A percentile compares a stretch with the other conserved stretches of the same genome.
These are phyloP conservation scores for Campylorhamphus procurvoides DNA, from an alignment of 2,113 vertebrate species.

Conservation along the genomic window DNA sequence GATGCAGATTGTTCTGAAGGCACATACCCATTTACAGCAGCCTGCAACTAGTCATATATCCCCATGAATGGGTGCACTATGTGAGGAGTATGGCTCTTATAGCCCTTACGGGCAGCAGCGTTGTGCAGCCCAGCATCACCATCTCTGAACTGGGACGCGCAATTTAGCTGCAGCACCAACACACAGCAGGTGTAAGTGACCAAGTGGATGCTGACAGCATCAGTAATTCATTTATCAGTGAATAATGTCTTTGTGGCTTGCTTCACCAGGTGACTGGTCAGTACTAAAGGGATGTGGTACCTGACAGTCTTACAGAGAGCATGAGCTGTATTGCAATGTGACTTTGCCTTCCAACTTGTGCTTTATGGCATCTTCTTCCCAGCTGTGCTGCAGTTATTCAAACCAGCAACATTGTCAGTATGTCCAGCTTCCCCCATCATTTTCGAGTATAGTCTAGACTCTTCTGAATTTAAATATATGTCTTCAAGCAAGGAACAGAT, in stretches of 20 bases:
- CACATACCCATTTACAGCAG: not conserved
- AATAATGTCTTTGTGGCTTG: not conserved
- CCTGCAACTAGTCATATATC: not conserved
- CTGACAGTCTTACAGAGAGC: not conserved
- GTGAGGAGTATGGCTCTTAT: not conserved
- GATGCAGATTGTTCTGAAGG: not conserved
- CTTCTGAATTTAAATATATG: not conserved
- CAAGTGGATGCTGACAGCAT: not conserved
- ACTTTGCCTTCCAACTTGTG: not conserved
- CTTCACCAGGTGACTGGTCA: not conserved
- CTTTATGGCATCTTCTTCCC: not conserved
- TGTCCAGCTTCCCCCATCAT: not conserved
- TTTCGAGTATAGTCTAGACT: not conserved
- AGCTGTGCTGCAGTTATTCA: not conserved
- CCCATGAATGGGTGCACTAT: rapidly evolving
- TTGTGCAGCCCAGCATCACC: not conserved
- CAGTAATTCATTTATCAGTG: not conserved
- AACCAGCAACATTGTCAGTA: not conserved
- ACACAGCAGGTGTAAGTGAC: not conserved
- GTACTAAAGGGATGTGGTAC: not conserved
- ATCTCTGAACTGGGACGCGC: rapidly evolving
- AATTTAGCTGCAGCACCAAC: not conserved
- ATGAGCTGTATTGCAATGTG: not conserved
- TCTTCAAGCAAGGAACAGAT: not conserved
- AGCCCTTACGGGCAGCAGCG: not conserved